Conservation (phyloP, 2,888 invertebrate genomes). For the Acrobasis consociella region DNA sequence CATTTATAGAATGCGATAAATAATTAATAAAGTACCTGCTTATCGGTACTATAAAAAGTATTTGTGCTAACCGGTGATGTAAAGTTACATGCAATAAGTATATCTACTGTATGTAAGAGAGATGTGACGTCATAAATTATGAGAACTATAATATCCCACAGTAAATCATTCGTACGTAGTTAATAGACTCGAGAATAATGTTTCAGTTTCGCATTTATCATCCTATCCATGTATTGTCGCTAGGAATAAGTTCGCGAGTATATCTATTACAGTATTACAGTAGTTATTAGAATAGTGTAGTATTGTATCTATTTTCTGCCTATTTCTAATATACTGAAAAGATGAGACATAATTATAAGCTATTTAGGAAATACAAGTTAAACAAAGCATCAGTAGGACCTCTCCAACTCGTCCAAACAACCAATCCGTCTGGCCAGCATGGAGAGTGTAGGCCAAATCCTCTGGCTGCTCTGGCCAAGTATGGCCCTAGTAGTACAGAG, state of each 20-base stretch:
- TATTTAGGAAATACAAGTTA: no score
- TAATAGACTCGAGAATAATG: constrained; percentile 2
- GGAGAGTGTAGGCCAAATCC: no score
- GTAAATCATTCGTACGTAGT: not conserved
- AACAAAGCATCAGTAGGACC: no score
- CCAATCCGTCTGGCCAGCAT: no score
- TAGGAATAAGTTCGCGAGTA: not conserved
- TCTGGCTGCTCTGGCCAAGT: no score
- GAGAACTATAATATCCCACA: constrained; percentile 1
- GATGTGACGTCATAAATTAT: constrained; percentile 3
- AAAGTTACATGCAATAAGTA: not conserved
- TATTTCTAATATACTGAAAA: no score
- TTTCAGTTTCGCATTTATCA: constrained; percentile 1
- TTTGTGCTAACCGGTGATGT: not conserved
- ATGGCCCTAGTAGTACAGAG: no score
- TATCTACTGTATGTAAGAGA: not conserved
- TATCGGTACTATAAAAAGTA: not conserved
- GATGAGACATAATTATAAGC: no score
- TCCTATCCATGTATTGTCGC: constrained; percentile 2
- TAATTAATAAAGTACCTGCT: not conserved
- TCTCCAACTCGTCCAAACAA: no score
- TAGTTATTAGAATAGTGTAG: not conserved
- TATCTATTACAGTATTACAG: no score
- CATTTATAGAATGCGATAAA: constrained; percentile 8
- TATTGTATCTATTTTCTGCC: not conserved